Conservation (phyloP, 2,888 invertebrate genomes). For the Rotaria magnacalcarata region DNA sequence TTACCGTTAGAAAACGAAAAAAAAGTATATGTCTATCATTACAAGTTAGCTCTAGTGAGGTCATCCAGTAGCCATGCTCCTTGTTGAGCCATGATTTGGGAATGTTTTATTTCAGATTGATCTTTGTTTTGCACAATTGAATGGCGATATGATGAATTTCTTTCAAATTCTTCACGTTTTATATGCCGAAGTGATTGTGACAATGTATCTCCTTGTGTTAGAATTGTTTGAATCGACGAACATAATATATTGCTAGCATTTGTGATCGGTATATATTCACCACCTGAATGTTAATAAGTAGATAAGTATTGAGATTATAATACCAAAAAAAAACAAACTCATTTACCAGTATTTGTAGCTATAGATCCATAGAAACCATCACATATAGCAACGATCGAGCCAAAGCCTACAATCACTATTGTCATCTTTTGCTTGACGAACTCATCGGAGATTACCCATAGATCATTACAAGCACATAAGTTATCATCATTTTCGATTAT, state of each 20-base stretch:
- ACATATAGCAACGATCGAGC: background rate
- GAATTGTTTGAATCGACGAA: background rate
- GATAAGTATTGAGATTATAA: background rate
- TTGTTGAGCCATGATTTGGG: background rate
- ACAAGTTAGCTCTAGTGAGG: background rate
- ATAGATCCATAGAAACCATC: background rate
- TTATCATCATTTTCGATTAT: background rate
- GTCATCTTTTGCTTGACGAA: background rate
- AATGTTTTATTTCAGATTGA: background rate
- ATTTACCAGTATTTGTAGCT: background rate
- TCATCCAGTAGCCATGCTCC: background rate
- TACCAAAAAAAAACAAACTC: background rate
- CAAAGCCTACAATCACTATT: background rate
- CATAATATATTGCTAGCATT: background rate
- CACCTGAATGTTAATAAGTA: background rate
- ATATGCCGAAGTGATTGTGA: background rate
- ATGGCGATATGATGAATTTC: background rate
- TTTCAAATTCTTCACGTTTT: background rate
- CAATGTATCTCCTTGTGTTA: background rate
- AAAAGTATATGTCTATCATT: background rate
- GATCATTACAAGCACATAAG: background rate
- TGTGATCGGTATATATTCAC: background rate
- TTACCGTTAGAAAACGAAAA: background rate
- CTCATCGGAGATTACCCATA: background rate
- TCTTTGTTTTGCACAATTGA: background rate